A percentile compares a stretch with the other conserved stretches of the same genome.
Conservation (phyloP, 23 tunicate species). For the Styela plicata region DNA sequence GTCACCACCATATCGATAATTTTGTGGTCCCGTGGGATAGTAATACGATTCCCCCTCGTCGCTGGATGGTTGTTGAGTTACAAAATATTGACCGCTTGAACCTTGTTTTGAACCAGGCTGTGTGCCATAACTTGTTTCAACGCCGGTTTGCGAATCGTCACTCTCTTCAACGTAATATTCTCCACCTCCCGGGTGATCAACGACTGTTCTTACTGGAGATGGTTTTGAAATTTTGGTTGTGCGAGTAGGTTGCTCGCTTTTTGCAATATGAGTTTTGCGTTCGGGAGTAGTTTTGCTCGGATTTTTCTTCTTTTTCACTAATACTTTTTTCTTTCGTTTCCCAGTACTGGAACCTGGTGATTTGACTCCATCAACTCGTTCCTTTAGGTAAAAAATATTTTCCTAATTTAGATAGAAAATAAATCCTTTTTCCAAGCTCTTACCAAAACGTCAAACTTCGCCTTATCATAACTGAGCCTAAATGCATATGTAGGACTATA, state of each 20-base stretch:
- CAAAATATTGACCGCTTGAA: background rate
- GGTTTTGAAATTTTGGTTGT: background rate
- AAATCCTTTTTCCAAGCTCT: no score
- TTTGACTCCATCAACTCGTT: background rate
- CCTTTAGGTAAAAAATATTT: background rate
- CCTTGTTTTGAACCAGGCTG: background rate
- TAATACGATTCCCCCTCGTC: conserved; percentile 10
- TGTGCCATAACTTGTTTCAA: conserved; percentile 1
- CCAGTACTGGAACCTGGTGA: conserved; percentile 18
- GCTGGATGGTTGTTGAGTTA: conserved; percentile 17
- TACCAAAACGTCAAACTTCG: no score
- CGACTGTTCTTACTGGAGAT: background rate
- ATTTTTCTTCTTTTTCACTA: conserved; percentile 23
- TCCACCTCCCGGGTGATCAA: background rate
- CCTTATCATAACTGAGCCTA: no score
- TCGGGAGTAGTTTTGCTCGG: background rate
- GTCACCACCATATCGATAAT: background rate
- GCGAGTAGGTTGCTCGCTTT: background rate
- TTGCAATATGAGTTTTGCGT: background rate
- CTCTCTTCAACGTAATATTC: conserved; percentile 21
- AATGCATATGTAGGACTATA: no score
- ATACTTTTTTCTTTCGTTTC: conserved; percentile 24
- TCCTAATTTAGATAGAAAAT: no score
- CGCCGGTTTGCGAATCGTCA: conserved; percentile 11
- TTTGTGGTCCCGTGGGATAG: background rate